phyloP scores from a whole-genome alignment of 2,888 invertebrate species.

The Prosopocoilus inquinatus region DNA sequence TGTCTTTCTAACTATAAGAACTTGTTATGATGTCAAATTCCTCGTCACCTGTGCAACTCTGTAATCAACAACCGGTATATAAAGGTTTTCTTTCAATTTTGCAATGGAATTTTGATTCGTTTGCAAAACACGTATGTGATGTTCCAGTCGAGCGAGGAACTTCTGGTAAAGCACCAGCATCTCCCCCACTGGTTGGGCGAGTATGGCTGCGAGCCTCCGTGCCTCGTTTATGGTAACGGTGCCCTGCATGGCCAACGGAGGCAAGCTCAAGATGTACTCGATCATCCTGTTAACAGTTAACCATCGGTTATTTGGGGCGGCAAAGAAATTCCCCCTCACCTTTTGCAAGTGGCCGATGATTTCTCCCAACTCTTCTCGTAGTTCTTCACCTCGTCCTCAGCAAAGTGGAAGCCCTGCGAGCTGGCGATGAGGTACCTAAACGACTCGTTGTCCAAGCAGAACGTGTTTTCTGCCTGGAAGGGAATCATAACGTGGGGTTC shows the following conservation, averaged over 20 bases:
- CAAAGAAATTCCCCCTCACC: slow-evolving; percentile 6
- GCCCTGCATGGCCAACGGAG: slow-evolving; percentile 38
- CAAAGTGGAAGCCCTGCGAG: slow-evolving; percentile 30
- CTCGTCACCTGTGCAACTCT: slow-evolving; percentile 28
- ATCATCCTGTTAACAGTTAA: slow-evolving; percentile 13
- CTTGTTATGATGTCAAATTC: not conserved
- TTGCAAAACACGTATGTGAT: slow-evolving; percentile 12
- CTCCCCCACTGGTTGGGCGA: slow-evolving; percentile 43
- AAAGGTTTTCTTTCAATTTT: slow-evolving; percentile 10
- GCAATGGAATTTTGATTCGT: slow-evolving; percentile 16
- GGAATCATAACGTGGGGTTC: slow-evolving; percentile 34
- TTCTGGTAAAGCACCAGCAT: slow-evolving; percentile 42
- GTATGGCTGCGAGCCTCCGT: slow-evolving; percentile 37
- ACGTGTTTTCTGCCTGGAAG: slow-evolving; percentile 35
- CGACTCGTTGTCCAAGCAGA: slow-evolving; percentile 45
- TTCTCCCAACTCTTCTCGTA: slow-evolving; percentile 33
- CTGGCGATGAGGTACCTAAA: slow-evolving; percentile 39
- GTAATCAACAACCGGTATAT: slow-evolving; percentile 20
- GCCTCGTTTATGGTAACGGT: slow-evolving; percentile 43
- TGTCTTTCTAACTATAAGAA: no score
- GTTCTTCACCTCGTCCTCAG: slow-evolving; percentile 16
- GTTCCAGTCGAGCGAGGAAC: slow-evolving; percentile 4
- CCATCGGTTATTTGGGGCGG: not conserved
- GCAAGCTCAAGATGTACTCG: slow-evolving; percentile 23
- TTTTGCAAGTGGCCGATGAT: slow-evolving; percentile 21